These are phyloP conservation scores for Sphyrna mokarran DNA, from an alignment of 2,113 vertebrate genomes.

Conservation along the genomic window DNA sequence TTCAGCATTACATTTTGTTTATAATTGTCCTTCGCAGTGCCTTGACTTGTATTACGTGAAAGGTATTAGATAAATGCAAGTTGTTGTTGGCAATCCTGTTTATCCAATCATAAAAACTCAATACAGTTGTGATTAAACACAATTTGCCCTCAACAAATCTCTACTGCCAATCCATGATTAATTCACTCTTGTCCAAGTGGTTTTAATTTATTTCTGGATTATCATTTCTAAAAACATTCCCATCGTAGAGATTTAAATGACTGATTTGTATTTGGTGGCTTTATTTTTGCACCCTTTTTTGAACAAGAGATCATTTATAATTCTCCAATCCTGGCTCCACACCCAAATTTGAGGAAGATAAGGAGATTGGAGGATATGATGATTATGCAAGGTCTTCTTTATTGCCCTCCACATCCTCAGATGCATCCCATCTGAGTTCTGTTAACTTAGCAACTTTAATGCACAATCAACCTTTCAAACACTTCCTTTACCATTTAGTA, in stretches of 20 bases:
- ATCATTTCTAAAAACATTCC: neutral
- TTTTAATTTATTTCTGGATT: neutral
- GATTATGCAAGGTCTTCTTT: neutral
- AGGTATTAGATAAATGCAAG: neutral
- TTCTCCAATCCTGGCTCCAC: too few relatives aligned
- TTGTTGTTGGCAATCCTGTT: neutral
- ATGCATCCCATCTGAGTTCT: neutral
- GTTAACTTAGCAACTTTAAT: neutral
- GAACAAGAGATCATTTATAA: neutral
- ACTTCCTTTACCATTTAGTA: too few relatives aligned
- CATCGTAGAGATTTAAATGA: neutral
- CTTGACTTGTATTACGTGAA: neutral
- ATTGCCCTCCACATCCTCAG: neutral
- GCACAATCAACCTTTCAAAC: too few relatives aligned
- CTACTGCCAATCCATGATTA: neutral
- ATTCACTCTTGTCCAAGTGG: neutral
- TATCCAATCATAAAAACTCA: neutral
- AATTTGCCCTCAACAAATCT: neutral
- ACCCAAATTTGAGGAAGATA: neutral
- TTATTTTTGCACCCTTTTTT: neutral
- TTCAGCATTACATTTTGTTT: neutral
- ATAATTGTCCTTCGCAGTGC: neutral
- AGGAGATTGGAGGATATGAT: too few relatives aligned
- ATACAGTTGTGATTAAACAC: neutral
- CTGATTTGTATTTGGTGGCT: neutral